phyloP scores from a whole-genome alignment of 2,888 invertebrate genomes.

The Podotricha telesiphe region DNA sequence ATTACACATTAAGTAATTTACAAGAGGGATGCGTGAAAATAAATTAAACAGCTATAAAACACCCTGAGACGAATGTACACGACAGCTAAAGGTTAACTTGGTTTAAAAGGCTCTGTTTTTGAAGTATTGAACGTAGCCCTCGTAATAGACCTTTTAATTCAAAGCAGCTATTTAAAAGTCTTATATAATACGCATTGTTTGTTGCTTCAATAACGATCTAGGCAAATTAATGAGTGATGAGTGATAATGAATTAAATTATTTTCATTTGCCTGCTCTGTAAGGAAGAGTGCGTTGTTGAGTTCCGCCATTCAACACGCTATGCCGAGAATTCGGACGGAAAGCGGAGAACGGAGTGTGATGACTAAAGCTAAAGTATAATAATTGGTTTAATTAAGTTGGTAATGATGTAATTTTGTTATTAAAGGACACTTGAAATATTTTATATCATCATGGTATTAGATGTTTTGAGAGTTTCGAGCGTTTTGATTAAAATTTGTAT shows the following conservation, averaged over 20 bases:
- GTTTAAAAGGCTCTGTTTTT: conserved; percentile 33
- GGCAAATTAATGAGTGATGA: no score
- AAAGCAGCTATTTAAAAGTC: conserved; percentile 40
- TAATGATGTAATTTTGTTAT: neutral
- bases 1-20: neutral
- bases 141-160: conserved; percentile 35
- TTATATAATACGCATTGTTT: conserved; percentile 28
- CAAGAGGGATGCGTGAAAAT: neutral
- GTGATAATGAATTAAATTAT: no score
- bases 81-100: conserved; percentile 32
- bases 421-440: neutral
- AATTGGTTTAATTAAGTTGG: no score
- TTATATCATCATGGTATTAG: neutral
- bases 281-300: no score
- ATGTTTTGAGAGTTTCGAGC: neutral
- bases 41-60: conserved; percentile 18
- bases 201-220: no score
- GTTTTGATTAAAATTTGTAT: neutral
- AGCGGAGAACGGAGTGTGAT: no score
- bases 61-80: conserved; percentile 18
- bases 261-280: no score
- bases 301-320: no score
- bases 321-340: no score
- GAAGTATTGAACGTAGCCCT: conserved; percentile 36
- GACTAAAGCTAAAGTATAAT: no score